phyloP scores from a whole-genome alignment of 2,888 invertebrate species.

The Teinopalpus imperialis region DNA sequence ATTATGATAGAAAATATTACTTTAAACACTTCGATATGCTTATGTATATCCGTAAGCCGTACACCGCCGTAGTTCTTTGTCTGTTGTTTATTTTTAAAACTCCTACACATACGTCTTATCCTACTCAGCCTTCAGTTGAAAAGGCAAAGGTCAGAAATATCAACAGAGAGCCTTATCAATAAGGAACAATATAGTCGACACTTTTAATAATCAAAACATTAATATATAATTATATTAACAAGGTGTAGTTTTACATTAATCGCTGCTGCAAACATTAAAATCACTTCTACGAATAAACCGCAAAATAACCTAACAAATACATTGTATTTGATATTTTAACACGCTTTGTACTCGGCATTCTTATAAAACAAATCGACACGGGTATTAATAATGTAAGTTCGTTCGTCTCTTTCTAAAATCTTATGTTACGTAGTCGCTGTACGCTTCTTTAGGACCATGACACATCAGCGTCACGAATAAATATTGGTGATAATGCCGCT shows the following conservation, averaged over 20 bases:
- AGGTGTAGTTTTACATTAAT: slow-evolving; percentile 10
- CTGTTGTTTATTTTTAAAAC: slow-evolving; percentile 3
- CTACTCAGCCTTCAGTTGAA: neutral
- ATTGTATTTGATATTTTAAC: slow-evolving; percentile 32
- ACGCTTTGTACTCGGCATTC: slow-evolving; percentile 42
- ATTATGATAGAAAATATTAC: too few species aligned
- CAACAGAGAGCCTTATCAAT: neutral
- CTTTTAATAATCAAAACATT: neutral
- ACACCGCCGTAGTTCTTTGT: neutral
- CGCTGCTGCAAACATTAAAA: slow-evolving; percentile 25
- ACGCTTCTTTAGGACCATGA: neutral
- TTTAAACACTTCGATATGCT: too few species aligned
- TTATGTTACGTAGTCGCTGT: neutral
- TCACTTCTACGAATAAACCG: slow-evolving; percentile 40
- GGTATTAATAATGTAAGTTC: slow-evolving; percentile 51
- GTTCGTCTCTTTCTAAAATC: slow-evolving; percentile 33
- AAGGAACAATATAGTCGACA: neutral
- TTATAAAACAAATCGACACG: slow-evolving; percentile 53
- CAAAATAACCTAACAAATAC: slow-evolving; percentile 33
- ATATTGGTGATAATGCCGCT: too few species aligned
- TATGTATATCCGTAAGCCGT: too few species aligned
- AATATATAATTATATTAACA: neutral
- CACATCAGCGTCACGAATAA: neutral
- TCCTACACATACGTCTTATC: neutral
- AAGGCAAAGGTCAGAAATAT: neutral